Base-by-base conservation (phyloP, 2,888 invertebrate genomes). In the Sesia bembeciformis region DNA sequence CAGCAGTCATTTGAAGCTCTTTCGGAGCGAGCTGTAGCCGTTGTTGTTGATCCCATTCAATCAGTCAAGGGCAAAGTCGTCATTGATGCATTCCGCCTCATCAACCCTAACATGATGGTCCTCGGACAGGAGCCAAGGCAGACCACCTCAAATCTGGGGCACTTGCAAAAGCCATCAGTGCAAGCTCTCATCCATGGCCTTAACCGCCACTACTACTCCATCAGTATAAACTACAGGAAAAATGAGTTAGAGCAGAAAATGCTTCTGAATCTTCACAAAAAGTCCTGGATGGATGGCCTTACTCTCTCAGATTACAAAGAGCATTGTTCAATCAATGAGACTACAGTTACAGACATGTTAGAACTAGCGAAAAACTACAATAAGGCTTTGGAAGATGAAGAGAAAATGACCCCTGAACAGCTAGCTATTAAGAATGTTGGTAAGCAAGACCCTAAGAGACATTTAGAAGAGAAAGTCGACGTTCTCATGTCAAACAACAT, bases 231-330 rank as follows among this genome's bases (percentile, higher is more conserved):
- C 84, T 99, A 99, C 86, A 93, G 98, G 65, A 99, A 99, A 89
- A 99, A 99, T 84, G 98, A 99, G 83, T 87, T 99, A 60, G 99
- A 99, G 84, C 99, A 99, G 81, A 99, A 99, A 91, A 99, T 99
- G 99, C 89, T 99, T 58, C 86, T 99, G 57, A 99, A 99, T 90
- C 90, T 99, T 63, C 98, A 99, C 85, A 99, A 99, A 90, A 98
- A 98, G 81, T 98, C 98, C 0, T 98, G 98, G 98, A 97, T 97
- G 95, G 98, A 98, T 77, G 97, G 98, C 23, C 92, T 98, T 3
- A 96, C 95, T 42, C 90, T 98, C 60, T 94, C 96, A 53, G 96
- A 98, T 81, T 98, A 97, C 79, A 93, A 95, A 60, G 96, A 97
- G 60, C 98, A 99, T 79, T 97, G 98, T 83, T 93, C 94, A 61